These are phyloP conservation scores for Drosophila glabriapex DNA, from an alignment of 2,888 invertebrate genomes.

Conservation along the genomic window DNA sequence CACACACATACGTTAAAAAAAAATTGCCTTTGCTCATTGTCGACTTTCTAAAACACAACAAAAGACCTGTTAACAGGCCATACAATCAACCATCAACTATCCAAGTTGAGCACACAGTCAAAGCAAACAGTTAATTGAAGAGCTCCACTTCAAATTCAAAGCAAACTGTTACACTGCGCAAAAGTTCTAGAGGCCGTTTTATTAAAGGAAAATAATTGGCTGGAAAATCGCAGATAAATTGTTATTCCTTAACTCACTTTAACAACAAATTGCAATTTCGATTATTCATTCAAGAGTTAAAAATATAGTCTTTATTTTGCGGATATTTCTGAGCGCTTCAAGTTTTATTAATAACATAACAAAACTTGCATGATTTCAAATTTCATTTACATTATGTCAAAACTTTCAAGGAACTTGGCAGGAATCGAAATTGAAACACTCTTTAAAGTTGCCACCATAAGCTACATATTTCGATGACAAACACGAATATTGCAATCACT, in stretches of 20 bases:
- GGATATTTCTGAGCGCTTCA: not conserved
- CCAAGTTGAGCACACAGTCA: conserved; percentile 18
- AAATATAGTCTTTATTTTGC: not conserved
- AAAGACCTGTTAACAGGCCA: conserved; percentile 9
- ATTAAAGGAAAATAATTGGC: not conserved
- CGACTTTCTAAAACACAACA: conserved; percentile 41
- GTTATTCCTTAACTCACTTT: not conserved
- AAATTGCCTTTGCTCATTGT: conserved; percentile 36
- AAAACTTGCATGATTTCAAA: not conserved
- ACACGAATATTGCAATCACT: conserved; percentile 36
- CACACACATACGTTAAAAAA: conserved; percentile 3
- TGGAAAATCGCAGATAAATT: not conserved
- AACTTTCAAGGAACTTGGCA: not conserved
- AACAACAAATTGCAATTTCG: not conserved
- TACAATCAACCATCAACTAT: not conserved
- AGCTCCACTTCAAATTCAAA: not conserved
- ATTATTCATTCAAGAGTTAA: not conserved
- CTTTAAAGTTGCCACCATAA: conserved; percentile 17
- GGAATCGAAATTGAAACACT: not conserved
- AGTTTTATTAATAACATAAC: not conserved
- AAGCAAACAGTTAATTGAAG: conserved; percentile 13
- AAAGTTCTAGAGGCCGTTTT: not conserved
- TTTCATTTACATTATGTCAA: not conserved
- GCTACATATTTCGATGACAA: not conserved
- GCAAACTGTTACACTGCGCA: not conserved